phyloP scores from a whole-genome alignment of 2,888 invertebrate genomes.

The Melikaiella ostensackeni region DNA sequence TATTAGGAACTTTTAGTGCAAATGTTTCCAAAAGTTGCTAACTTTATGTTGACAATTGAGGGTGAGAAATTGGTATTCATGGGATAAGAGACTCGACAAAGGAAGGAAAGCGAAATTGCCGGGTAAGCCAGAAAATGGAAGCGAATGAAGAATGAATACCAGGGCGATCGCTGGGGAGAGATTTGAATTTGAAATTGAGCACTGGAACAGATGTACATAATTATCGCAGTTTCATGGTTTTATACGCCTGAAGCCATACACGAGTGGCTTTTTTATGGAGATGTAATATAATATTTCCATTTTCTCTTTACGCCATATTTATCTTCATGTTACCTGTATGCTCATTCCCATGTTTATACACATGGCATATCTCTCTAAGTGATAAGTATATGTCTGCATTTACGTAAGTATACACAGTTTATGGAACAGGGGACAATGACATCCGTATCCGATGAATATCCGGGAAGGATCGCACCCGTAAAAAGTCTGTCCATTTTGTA shows the following conservation, averaged over 20 bases:
- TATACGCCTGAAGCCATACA: constrained; percentile 12
- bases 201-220: constrained; percentile 54
- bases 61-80: constrained; percentile 35
- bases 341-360: constrained; percentile 6
- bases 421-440: constrained; percentile 14
- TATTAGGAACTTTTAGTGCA: no score
- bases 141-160: constrained; percentile 31
- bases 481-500: constrained; percentile 6
- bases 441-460: constrained; percentile 11
- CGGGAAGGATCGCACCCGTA: not conserved
- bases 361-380: not conserved
- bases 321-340: constrained; percentile 9
- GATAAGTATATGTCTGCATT: not conserved
- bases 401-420: not conserved
- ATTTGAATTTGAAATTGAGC: constrained; percentile 53
- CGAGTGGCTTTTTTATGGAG: constrained; percentile 14
- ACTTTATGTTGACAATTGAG: constrained; percentile 3
- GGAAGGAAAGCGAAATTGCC: constrained; percentile 34
- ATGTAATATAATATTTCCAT: constrained; percentile 33
- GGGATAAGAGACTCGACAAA: constrained; percentile 25
- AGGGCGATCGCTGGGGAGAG: constrained; percentile 36
- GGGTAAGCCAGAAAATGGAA: constrained; percentile 36
- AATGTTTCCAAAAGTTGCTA: not conserved
- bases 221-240: constrained; percentile 49
- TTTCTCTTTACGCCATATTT: constrained; percentile 15